Conservation (phyloP, 2,113 vertebrate species). For the Noturus placidus region DNA sequence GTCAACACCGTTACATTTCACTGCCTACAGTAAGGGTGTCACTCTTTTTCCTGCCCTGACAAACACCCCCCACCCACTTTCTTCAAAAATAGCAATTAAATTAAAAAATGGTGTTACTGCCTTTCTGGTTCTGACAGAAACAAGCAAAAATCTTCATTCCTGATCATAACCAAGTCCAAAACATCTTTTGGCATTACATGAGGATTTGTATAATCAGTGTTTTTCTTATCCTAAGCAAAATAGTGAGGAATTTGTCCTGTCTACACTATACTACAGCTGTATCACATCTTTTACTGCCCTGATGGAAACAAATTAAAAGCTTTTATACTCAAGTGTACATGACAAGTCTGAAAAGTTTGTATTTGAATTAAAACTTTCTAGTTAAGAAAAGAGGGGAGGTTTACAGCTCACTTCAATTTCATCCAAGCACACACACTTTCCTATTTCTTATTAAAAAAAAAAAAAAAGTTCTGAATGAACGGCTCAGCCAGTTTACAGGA, state of each 20-base stretch:
- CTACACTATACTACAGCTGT: no score
- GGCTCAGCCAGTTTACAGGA: background rate
- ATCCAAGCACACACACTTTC: background rate
- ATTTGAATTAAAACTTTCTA: background rate
- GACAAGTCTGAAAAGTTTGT: background rate
- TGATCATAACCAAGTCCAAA: background rate
- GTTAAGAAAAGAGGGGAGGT: background rate
- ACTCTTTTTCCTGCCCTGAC: background rate
- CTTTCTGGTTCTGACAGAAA: background rate
- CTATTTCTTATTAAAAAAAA: background rate
- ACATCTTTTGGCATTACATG: background rate
- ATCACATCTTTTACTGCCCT: background rate
- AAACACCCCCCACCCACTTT: no score
- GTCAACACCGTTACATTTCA: background rate
- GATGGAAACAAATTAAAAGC: background rate
- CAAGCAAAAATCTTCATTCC: background rate
- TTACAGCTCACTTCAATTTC: background rate
- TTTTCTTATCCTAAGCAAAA: background rate
- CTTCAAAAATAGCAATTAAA: no score
- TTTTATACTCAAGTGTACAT: background rate
- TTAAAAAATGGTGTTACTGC: background rate
- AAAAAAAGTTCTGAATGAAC: background rate
- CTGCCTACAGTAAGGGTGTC: background rate
- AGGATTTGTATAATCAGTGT: background rate
- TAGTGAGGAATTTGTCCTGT: background rate